A percentile compares a stretch with the other conserved stretches of the same genome.
Evolutionary conservation across 2,113 vertebrate species (phyloP).

Genomic region (Sinocyclocheilus grahami): DNA sequence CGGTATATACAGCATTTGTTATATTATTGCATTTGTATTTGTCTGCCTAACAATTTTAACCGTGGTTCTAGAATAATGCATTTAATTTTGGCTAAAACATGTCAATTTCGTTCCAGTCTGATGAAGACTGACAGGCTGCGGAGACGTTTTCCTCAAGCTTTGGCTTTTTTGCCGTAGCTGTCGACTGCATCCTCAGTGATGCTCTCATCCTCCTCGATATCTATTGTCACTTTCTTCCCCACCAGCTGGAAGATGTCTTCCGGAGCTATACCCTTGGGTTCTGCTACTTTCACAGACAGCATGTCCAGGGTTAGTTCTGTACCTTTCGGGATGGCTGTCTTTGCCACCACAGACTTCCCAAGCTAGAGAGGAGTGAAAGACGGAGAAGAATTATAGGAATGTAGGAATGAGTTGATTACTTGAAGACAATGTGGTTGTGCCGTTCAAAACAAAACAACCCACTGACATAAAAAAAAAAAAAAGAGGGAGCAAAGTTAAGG

Average conservation of each 20-base stretch:
- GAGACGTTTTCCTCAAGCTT: constrained; percentile 62
- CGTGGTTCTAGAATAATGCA: not conserved
- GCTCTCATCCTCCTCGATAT: constrained; percentile 86
- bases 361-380: constrained; percentile 73
- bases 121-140: not conserved
- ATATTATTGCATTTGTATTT: not conserved
- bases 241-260: constrained; percentile 90
- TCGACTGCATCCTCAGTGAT: constrained; percentile 83
- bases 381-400: constrained; percentile 9
- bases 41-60: not conserved
- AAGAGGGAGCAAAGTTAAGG: not conserved
- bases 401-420: not conserved
- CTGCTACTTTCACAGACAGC: constrained; percentile 92
- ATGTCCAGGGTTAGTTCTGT: constrained; percentile 84
- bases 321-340: constrained; percentile 84
- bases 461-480: too few relatives aligned
- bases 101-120: not conserved
- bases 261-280: constrained; percentile 88
- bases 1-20: not conserved
- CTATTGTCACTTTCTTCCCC: constrained; percentile 79
- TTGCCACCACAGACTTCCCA: constrained; percentile 94
- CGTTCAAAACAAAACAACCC: not conserved
- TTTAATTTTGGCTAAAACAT: not conserved
- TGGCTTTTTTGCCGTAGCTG: constrained; percentile 83
- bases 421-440: not conserved